Evolutionary conservation across 2,113 vertebrate species (phyloP).

Genomic region (Chamaea fasciata): DNA sequence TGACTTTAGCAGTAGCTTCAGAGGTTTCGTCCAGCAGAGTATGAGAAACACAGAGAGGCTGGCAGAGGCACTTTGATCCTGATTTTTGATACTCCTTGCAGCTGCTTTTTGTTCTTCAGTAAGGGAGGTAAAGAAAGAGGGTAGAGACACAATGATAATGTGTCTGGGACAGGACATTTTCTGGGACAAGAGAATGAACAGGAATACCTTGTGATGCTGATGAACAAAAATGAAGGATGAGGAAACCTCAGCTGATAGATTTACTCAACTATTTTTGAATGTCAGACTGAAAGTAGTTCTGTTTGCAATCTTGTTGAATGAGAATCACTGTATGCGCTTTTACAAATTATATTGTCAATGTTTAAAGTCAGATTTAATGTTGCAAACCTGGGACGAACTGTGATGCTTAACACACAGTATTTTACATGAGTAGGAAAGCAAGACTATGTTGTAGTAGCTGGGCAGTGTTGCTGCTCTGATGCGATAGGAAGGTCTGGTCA

Average conservation of each 20-base stretch:
- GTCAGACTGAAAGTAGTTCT: not conserved
- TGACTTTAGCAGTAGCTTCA: not conserved
- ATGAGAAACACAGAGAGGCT: not conserved
- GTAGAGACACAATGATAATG: not conserved
- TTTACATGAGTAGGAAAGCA: not conserved
- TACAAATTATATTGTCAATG: not conserved
- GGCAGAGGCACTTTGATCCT: not conserved
- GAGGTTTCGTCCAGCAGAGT: not conserved
- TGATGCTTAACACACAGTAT: not conserved
- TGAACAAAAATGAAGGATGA: not conserved
- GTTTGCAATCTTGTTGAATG: not conserved
- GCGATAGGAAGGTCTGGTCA: conserved; percentile 65
- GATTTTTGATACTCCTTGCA: not conserved
- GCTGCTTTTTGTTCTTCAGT: not conserved
- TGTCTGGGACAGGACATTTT: not conserved
- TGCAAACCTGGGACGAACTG: not conserved
- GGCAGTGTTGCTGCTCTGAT: conserved; percentile 67
- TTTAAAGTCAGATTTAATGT: not conserved
- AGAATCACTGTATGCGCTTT: not conserved
- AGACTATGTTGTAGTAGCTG: conserved; percentile 25
- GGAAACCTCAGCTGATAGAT: not conserved
- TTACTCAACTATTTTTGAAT: not conserved
- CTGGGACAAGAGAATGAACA: not conserved
- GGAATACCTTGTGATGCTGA: not conserved
- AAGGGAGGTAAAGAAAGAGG: not conserved